phyloP scores from a whole-genome alignment of 2,888 invertebrate genomes.

The Candidula unifasciata region DNA sequence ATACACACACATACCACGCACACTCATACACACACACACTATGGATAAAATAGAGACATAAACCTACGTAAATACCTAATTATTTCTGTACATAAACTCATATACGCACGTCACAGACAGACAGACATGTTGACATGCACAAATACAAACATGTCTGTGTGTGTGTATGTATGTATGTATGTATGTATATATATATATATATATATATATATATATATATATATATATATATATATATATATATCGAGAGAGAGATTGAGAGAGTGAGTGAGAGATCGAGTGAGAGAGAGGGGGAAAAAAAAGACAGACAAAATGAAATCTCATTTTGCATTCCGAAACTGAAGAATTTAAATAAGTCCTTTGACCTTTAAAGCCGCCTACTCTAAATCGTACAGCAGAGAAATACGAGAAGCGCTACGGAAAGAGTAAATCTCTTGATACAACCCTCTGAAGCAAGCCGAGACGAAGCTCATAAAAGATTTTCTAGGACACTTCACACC shows the following conservation, averaged over 20 bases:
- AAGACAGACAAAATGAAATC: neutral
- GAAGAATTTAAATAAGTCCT: too few species aligned
- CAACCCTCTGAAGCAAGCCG: neutral
- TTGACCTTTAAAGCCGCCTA: neutral
- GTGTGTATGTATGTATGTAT: neutral
- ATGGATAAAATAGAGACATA: too few species aligned
- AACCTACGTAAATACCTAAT: too few species aligned
- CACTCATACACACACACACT: neutral
- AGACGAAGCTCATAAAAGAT: slow-evolving; percentile 24
- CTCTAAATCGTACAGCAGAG: neutral
- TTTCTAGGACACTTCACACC: slow-evolving; percentile 39
- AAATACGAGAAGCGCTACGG: neutral
- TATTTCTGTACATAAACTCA: too few species aligned
- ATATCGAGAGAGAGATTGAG: slow-evolving; percentile 1
- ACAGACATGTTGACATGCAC: too few species aligned
- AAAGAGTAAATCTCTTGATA: neutral
- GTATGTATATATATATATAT: neutral
- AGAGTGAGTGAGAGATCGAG: neutral
- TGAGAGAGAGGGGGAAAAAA: neutral
- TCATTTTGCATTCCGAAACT: neutral
- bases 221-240: neutral
- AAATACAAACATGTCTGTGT: too few species aligned
- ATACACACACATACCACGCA: neutral
- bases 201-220: neutral
- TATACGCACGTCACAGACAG: too few species aligned